Conservation (phyloP, 2,113 vertebrate genomes). For the Boulengeromyrus knoepffleri region DNA sequence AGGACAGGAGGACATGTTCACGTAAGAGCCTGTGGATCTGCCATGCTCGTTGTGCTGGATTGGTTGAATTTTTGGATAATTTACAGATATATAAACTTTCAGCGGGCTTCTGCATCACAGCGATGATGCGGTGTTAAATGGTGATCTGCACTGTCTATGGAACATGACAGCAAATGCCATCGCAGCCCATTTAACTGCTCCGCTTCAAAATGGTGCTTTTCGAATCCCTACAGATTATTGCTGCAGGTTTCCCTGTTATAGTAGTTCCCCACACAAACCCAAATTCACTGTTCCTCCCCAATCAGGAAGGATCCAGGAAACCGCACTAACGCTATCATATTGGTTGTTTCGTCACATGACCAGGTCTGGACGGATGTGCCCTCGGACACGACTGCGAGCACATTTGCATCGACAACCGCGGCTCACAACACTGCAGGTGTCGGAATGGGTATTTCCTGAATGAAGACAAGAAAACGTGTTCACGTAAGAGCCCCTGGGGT, state of each 20-base stretch:
- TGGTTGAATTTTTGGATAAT: neutral
- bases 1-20: conserved; percentile 70
- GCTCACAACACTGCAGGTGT: conserved; percentile 64
- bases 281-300: neutral
- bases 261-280: neutral
- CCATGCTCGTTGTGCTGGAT: neutral
- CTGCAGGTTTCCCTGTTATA: neutral
- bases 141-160: neutral
- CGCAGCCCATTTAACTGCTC: neutral
- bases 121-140: neutral
- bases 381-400: conserved; percentile 68
- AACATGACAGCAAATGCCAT: neutral
- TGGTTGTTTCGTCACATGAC: neutral
- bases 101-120: neutral
- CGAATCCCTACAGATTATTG: neutral
- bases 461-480: conserved; percentile 68
- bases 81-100: neutral
- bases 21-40: conserved; percentile 39
- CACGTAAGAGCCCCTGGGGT: conserved; percentile 45
- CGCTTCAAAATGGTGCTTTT: neutral
- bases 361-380: conserved; percentile 63
- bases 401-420: conserved; percentile 56
- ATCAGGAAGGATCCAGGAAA: neutral
- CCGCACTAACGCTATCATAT: neutral
- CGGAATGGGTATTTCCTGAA: conserved; percentile 64